Evolutionary conservation across 2,888 invertebrate species (phyloP).

Genomic region (Daptonema setosum): DNA sequence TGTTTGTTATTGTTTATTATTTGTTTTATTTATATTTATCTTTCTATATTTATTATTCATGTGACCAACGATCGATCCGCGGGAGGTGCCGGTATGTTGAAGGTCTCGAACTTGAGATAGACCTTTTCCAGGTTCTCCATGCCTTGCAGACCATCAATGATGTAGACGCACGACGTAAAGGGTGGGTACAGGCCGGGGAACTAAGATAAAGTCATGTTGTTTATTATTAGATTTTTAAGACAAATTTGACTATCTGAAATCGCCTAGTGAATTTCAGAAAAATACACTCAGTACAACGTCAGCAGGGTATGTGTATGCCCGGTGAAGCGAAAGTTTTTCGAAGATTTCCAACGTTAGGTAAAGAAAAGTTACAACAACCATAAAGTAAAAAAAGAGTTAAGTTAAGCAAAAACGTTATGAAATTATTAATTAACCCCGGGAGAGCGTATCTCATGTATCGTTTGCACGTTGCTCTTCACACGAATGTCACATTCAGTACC

Average conservation of each 20-base stretch:
- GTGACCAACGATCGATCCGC: no score
- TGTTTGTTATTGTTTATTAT: no score
- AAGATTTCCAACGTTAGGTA: no score
- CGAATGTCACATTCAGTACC: conserved; percentile 55
- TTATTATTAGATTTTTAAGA: not conserved
- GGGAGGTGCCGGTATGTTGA: conserved; percentile 59
- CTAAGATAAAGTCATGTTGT: conserved; percentile 8
- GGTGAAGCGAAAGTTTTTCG: no score
- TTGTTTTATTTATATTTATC: no score
- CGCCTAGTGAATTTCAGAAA: no score
- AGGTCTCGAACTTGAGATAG: conserved; percentile 60
- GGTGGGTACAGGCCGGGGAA: conserved; percentile 30
- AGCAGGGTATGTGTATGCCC: no score
- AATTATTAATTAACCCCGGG: no score
- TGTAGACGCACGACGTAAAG: conserved; percentile 32
- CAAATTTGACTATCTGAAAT: no score
- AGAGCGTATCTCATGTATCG: conserved; percentile 30
- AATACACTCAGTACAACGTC: no score
- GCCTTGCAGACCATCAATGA: conserved; percentile 69
- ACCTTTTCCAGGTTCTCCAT: conserved; percentile 83
- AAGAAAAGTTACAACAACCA: not conserved
- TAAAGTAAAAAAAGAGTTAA: not conserved
- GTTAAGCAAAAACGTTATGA: no score
- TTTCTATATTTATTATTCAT: no score
- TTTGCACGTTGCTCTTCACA: conserved; percentile 27